Evolutionary conservation across 2,113 vertebrate species (phyloP), one percentile per base, ranked within the genome.

Genomic region (Alosa alosa): DNA sequence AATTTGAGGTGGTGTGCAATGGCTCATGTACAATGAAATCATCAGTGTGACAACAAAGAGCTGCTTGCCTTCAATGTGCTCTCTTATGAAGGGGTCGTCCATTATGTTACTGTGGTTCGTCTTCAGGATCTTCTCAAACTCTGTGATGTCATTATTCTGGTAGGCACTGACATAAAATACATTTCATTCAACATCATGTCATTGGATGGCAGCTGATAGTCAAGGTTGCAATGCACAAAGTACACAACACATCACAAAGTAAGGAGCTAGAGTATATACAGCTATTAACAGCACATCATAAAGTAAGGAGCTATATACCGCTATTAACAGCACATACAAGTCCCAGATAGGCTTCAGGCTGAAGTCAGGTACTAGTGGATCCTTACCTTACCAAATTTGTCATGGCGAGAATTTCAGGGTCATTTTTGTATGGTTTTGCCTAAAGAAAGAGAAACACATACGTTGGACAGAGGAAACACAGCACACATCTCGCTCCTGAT

Each of bases 351-450:
- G 44, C 41, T 17, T 50, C 36, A 7, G 25, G 64, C 64, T 13
- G 50, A 50, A 13, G 31, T 78, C 50, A 9, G 11, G 20, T 45
- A 10, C 7, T 68, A 41, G 60, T 41, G 0, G 1, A 86, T 41
- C 25, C 93, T 94, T 97, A 99, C 98, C 98, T 99, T 97, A 99
- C 97, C 97, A 99, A 96, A 95, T 99, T 99, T 2, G 98, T 99
- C 98, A 99, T 99, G 90, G 98, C 98, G 94, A 99, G 95, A 94
- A 99, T 99, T 94, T 99, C 98, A 89, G 98, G 98, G 92, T 99
- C 98, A 91, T 99, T 99, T 96, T 99, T 99, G 94, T 99, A 99
- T n/a, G 98, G 98, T 96, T 99, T 99, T 90, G 98, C 98, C 98
- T 99, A 93, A 88, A 90, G 91, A 88, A 88, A 90, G 91, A 88